These are phyloP conservation scores for Parthenolecanium corni DNA, from an alignment of 2,888 invertebrate species.

Conservation along the genomic window DNA sequence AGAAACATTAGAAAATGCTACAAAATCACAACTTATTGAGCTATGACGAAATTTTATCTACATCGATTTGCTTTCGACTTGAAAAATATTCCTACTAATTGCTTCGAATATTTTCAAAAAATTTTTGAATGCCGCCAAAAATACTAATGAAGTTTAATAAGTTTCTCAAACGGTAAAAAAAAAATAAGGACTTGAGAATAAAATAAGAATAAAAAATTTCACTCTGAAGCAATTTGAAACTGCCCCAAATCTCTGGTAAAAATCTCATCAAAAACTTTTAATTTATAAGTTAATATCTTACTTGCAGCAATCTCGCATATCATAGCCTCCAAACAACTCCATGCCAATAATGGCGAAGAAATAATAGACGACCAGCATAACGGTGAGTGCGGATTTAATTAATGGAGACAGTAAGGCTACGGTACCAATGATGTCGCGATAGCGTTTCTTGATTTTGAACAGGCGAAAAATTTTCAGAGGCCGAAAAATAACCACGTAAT, in stretches of 20 bases:
- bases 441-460: conserved; percentile 68
- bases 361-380: conserved; percentile 73
- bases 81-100: no score
- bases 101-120: neutral
- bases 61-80: no score
- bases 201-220: no score
- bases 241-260: no score
- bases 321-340: conserved; percentile 66
- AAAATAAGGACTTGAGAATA: no score
- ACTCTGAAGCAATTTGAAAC: no score
- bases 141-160: no score
- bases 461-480: conserved; percentile 55
- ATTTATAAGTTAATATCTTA: conserved; percentile 40
- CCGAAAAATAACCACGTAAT: conserved; percentile 59
- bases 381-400: conserved; percentile 63
- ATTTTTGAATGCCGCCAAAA: no score
- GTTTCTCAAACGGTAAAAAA: no score
- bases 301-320: conserved; percentile 72
- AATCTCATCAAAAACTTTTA: no score
- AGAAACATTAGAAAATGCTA: neutral
- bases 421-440: conserved; percentile 72
- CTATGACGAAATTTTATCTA: no score
- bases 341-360: conserved; percentile 83
- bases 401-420: conserved; percentile 67
- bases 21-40: neutral